Percentiles rank a stretch among this genome's conserved stretches.
Conservation (phyloP, 2,113 vertebrate species). For the Enhydra lutris region DNA sequence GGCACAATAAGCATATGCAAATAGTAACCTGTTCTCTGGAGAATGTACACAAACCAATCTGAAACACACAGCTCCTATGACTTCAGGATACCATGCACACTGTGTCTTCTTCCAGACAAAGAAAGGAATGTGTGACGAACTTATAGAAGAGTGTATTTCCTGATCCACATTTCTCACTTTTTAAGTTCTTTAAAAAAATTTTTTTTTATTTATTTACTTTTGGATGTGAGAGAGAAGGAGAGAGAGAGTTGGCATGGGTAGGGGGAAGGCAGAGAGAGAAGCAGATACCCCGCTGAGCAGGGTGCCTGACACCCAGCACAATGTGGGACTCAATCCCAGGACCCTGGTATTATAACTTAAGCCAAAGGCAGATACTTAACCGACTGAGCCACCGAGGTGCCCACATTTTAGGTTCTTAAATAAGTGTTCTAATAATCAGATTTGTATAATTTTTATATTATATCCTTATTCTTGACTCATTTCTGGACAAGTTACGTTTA, state of each 20-base stretch:
- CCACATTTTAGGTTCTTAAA: not conserved
- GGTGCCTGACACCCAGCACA: fast-evolving
- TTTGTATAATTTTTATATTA: not conserved
- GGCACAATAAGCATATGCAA: not conserved
- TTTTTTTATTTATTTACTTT: not conserved
- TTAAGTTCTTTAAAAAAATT: not conserved
- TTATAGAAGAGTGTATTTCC: not conserved
- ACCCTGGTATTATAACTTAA: not conserved
- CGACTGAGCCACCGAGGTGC: not conserved
- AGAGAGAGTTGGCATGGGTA: not conserved
- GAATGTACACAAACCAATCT: not conserved
- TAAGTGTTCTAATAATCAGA: not conserved
- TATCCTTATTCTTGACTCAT: not conserved
- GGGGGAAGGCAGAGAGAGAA: not conserved
- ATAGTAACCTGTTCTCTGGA: not conserved
- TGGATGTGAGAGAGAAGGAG: not conserved
- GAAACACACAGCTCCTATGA: not conserved
- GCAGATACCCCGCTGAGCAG: not conserved
- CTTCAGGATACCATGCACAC: not conserved
- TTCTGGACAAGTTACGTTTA: not conserved
- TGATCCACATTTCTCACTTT: not conserved
- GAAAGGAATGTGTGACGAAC: not conserved
- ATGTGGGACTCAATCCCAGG: not conserved
- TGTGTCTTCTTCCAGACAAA: not conserved
- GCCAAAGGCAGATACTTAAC: not conserved